Evolutionary conservation across 2,113 vertebrate species (phyloP).

Genomic region (Suricata suricatta): DNA sequence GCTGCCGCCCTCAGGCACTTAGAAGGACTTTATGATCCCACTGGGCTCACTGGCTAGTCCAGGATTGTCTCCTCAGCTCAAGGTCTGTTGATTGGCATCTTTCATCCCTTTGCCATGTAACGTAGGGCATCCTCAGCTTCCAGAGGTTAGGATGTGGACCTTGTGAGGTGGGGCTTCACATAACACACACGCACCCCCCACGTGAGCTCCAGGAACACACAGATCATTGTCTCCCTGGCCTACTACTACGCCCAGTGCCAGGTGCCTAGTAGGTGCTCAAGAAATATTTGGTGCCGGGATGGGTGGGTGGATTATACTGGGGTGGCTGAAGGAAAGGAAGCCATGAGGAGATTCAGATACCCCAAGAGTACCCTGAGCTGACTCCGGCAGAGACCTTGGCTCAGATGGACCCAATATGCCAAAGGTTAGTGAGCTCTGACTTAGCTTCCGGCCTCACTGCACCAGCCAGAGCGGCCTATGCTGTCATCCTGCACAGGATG

Average conservation of each 20-base stretch:
- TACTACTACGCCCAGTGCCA: background rate
- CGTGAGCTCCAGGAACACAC: background rate
- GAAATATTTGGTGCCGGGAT: background rate
- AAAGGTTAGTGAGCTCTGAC: fast-evolving
- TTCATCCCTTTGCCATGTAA: background rate
- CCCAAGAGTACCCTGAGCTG: too few relatives aligned
- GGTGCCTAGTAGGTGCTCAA: background rate
- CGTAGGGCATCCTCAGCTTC: background rate
- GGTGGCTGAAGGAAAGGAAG: background rate
- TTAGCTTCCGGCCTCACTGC: background rate
- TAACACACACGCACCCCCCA: too few relatives aligned
- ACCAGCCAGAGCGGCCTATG: fast-evolving
- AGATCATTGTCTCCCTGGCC: background rate
- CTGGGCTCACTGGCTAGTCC: background rate
- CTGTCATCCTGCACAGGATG: background rate
- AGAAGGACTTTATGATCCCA: background rate
- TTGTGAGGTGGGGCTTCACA: background rate
- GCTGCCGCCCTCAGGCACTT: background rate
- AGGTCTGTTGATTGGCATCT: background rate
- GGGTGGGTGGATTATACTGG: background rate
- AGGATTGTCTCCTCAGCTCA: background rate
- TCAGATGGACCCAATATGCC: background rate
- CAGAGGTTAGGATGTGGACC: fast-evolving
- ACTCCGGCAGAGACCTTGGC: background rate
- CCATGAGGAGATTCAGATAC: background rate